Percentiles rank a stretch among this genome's conserved stretches.
Evolutionary conservation across 2,888 invertebrate species (phyloP).

Genomic region (Agriotes lineatus): DNA sequence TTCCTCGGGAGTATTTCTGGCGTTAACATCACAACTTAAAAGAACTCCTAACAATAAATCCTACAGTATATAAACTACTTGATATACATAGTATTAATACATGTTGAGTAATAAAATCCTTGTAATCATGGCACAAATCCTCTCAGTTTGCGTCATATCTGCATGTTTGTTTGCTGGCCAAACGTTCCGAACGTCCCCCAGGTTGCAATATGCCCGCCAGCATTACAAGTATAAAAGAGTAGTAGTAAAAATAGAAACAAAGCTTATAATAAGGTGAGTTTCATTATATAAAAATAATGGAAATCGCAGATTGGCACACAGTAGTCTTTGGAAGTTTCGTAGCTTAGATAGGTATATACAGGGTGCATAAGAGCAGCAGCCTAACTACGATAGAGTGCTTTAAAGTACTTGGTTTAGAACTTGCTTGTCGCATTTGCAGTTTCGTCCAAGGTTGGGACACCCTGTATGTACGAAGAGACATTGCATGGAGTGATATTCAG

Average conservation of each 20-base stretch:
- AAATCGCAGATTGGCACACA: conserved; percentile 43
- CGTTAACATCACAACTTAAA: not conserved
- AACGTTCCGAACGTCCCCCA: no score
- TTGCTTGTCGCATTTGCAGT: not conserved
- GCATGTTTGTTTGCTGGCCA: no score
- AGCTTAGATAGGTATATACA: conserved; percentile 14
- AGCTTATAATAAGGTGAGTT: not conserved
- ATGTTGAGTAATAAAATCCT: no score
- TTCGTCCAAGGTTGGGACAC: not conserved
- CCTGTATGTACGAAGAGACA: not conserved
- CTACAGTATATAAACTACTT: no score
- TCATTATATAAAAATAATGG: conserved; percentile 34
- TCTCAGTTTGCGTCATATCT: no score
- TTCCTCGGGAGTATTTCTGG: conserved; percentile 14
- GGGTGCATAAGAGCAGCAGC: conserved; percentile 14
- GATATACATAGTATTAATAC: no score
- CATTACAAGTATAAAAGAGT: not conserved
- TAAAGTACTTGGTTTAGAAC: no score
- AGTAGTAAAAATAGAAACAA: not conserved
- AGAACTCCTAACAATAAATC: no score
- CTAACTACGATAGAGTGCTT: no score
- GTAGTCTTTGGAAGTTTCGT: conserved; percentile 39
- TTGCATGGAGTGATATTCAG: not conserved
- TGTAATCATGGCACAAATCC: no score
- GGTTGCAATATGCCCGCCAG: no score